Evolutionary conservation across 2,797 vertebrate genomes (phyloP).

Genomic region (Anguilla marmorata): DNA sequence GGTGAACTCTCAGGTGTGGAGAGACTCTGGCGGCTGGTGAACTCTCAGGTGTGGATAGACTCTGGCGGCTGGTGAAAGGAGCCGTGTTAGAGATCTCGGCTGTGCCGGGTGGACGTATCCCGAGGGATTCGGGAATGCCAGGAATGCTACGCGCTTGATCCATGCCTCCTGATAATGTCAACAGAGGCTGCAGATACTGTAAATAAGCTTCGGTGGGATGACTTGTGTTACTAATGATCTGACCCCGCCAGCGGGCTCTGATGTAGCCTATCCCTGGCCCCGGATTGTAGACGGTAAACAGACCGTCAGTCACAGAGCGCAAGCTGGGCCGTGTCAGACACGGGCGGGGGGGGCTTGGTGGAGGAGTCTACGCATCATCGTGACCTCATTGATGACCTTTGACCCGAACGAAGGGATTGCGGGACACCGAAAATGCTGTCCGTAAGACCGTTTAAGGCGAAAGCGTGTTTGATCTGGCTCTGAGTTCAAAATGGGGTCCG

Average conservation of each 20-base stretch:
- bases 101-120: conserved; percentile 3
- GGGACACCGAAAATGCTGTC: background rate
- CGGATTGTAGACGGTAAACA: conserved; percentile 35
- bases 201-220: conserved; percentile 22
- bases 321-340: conserved; percentile 20
- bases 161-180: conserved; percentile 40
- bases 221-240: background rate
- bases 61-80: background rate
- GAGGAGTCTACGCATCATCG: background rate
- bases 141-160: conserved; percentile 45
- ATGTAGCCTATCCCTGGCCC: conserved; percentile 39
- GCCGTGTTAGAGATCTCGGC: background rate
- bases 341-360: conserved; percentile 10
- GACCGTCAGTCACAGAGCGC: conserved; percentile 36
- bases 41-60: background rate
- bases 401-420: background rate
- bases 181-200: conserved; percentile 30
- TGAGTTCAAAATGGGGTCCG: background rate
- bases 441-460: background rate
- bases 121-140: conserved; percentile 46
- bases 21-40: too few species aligned
- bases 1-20: too few species aligned
- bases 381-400: background rate
- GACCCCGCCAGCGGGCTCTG: conserved; percentile 21
- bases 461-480: background rate